These are phyloP conservation scores for Todiramphus saurophagus DNA, from an alignment of 2,113 vertebrate genomes.

Conservation along the genomic window DNA sequence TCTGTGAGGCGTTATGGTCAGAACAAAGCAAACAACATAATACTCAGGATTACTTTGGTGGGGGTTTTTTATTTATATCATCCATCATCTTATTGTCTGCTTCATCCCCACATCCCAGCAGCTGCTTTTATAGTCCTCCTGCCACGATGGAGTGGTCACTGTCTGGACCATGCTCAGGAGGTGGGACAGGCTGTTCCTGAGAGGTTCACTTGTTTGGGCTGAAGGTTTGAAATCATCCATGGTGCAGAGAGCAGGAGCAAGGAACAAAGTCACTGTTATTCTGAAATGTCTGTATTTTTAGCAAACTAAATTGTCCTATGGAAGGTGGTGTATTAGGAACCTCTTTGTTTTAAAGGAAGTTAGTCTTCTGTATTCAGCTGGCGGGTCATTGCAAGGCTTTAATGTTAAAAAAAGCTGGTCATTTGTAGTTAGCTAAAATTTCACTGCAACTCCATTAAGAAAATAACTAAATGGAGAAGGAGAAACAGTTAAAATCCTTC, in stretches of 20 bases:
- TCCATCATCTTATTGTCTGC: background rate
- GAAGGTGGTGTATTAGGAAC: background rate
- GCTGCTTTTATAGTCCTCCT: background rate
- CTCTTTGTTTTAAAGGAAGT: background rate
- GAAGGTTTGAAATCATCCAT: background rate
- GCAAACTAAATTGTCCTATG: background rate
- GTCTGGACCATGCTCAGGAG: rapidly evolving
- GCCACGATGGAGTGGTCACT: background rate
- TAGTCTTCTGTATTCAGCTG: background rate
- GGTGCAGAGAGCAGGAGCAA: background rate
- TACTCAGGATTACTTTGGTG: background rate
- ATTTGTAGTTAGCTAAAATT: background rate
- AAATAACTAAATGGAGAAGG: background rate
- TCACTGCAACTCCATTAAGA: background rate
- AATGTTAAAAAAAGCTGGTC: background rate
- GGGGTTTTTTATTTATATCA: background rate
- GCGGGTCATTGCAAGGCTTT: background rate
- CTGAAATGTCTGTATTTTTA: background rate
- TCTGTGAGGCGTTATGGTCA: background rate
- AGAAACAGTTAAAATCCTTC: background rate
- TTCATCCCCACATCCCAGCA: background rate
- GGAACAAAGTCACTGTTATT: background rate
- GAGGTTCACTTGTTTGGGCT: background rate
- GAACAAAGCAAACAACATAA: background rate
- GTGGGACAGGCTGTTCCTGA: background rate